Conservation (phyloP, 2,113 vertebrate species). For the Pipra filicauda region DNA sequence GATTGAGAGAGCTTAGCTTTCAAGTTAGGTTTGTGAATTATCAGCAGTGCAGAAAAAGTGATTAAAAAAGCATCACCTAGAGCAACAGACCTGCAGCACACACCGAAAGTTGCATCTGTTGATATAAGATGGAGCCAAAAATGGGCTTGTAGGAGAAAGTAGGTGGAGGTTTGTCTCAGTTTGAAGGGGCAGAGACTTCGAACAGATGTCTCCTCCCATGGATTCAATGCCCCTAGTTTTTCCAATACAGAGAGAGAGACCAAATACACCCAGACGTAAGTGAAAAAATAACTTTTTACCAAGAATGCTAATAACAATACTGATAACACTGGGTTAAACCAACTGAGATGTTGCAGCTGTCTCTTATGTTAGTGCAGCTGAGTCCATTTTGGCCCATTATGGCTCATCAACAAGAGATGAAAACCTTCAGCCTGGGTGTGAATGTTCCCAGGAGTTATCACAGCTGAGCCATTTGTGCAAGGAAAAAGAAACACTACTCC, state of each 20-base stretch:
- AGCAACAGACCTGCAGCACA: background rate
- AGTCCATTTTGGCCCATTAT: background rate
- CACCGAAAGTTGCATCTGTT: background rate
- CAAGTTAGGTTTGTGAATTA: background rate
- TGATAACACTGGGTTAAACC: background rate
- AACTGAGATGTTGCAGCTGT: background rate
- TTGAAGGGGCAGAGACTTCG: background rate
- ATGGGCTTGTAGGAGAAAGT: background rate
- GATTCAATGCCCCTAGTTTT: background rate
- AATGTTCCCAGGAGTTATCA: background rate
- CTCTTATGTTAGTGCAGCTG: background rate
- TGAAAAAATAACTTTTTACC: background rate
- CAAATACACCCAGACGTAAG: background rate
- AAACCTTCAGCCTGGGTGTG: background rate
- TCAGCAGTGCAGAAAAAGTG: background rate
- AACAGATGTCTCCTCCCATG: background rate
- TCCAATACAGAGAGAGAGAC: background rate
- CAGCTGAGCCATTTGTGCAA: background rate
- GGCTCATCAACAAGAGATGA: background rate
- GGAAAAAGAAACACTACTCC: background rate
- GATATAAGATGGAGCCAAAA: background rate
- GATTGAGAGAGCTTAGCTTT: background rate
- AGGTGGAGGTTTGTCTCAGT: background rate
- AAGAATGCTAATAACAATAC: background rate
- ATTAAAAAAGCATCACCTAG: background rate